A percentile compares a stretch with the other conserved stretches of the same genome.
Evolutionary conservation across 1,140 invertebrate species (phyloP).

Genomic region (Drosophila tropicalis): DNA sequence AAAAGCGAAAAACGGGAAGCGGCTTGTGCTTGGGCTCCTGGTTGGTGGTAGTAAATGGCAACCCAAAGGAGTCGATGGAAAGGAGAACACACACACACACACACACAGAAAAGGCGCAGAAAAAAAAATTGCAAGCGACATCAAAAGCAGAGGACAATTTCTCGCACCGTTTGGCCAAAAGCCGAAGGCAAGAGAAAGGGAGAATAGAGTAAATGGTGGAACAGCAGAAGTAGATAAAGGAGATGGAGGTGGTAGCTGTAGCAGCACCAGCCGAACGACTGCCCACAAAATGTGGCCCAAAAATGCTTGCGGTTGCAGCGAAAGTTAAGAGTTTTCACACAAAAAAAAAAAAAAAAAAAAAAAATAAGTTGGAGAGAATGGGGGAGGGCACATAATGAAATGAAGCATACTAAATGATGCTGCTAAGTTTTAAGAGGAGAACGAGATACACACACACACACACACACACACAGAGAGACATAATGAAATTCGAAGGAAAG

Average conservation of each 20-base stretch:
- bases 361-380: conserved; percentile 17
- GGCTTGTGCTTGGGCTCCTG: conserved; percentile 1
- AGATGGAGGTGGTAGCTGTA: conserved; percentile 8
- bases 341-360: conserved; percentile 41
- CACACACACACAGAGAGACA: conserved; percentile 55
- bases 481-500: conserved; percentile 71
- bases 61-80: conserved; percentile 69
- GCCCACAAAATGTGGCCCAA: conserved; percentile 76
- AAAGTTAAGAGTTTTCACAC: conserved; percentile 71
- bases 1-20: conserved; percentile 8
- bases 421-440: conserved; percentile 66
- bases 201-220: conserved; percentile 13
- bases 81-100: conserved; percentile 45
- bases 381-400: conserved; percentile 68
- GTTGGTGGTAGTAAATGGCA: conserved; percentile 45
- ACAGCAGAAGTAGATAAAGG: conserved; percentile 1
- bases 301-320: conserved; percentile 77
- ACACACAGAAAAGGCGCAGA: conserved; percentile 15
- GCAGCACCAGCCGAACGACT: conserved; percentile 62
- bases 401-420: conserved; percentile 79
- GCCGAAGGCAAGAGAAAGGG: conserved; percentile 27
- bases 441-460: conserved; percentile 19
- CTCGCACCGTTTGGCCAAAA: conserved; percentile 69
- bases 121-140: conserved; percentile 72
- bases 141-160: conserved; percentile 78